Conservation (phyloP, 2,113 vertebrate genomes). For the Plectropomus leopardus region DNA sequence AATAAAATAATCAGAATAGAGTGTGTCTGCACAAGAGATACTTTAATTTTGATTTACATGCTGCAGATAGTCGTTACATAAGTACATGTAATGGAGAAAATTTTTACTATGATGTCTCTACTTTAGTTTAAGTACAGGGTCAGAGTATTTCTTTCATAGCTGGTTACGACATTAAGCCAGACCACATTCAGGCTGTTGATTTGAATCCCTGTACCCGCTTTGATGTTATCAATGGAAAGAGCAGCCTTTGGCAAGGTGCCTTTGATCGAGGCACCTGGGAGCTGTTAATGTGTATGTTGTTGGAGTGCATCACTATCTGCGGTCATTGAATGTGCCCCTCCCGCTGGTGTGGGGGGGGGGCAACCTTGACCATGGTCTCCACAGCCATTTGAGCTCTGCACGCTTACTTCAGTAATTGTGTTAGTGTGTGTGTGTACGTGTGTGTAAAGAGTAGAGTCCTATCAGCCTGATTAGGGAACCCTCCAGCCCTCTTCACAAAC, state of each 20-base stretch:
- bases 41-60: too few relatives aligned
- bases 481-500: conserved; percentile 84
- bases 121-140: too few relatives aligned
- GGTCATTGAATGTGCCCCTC: neutral
- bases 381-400: conserved; percentile 29
- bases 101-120: too few relatives aligned
- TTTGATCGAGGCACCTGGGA: neutral
- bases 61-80: too few relatives aligned
- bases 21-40: too few relatives aligned
- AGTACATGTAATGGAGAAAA: too few relatives aligned
- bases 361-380: conserved; percentile 56
- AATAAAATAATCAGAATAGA: too few relatives aligned
- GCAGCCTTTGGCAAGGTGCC: neutral
- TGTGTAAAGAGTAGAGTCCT: conserved; percentile 43
- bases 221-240: neutral
- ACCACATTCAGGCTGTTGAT: neutral
- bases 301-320: neutral
- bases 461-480: conserved; percentile 69
- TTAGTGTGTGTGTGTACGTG: conserved; percentile 12
- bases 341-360: neutral
- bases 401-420: conserved; percentile 22
- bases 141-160: too few relatives aligned
- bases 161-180: too few relatives aligned
- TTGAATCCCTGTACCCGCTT: neutral
- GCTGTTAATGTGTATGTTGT: neutral